Percentiles rank a stretch among this genome's conserved stretches.
These are phyloP conservation scores for Pogonocherus hispidulus DNA, from an alignment of 2,888 invertebrate species.

Conservation along the genomic window DNA sequence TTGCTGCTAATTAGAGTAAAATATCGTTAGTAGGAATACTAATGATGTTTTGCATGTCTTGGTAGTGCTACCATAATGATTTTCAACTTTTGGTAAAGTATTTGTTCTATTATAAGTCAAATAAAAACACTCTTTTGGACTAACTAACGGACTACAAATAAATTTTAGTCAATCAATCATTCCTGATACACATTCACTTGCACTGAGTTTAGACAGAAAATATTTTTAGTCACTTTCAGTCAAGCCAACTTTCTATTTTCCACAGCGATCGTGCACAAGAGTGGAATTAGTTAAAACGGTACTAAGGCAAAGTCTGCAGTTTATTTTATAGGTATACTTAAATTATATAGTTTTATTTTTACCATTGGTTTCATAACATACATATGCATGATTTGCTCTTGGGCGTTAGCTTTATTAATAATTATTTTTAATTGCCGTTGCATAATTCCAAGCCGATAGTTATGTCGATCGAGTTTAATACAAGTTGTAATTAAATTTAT, in stretches of 20 bases:
- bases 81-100: no score
- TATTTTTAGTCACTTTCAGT: constrained; percentile 15
- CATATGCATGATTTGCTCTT: constrained; percentile 22
- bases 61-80: no score
- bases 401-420: constrained; percentile 23
- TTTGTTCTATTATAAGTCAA: no score
- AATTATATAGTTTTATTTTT: constrained; percentile 14
- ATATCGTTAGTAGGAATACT: no score
- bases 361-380: constrained; percentile 12
- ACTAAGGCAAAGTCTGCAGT: background rate
- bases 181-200: no score
- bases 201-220: no score
- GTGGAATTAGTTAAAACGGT: background rate
- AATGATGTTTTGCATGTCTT: no score
- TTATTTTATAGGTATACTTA: constrained; percentile 4
- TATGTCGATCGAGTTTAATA: background rate
- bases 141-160: no score
- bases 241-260: constrained; percentile 36
- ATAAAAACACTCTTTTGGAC: no score
- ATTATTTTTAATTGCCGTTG: constrained; percentile 28
- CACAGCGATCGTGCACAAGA: constrained; percentile 20
- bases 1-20: no score
- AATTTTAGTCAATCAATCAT: no score
- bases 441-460: background rate
- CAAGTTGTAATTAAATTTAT: background rate